Conservation (phyloP, 2,113 vertebrate genomes). For the Labeo rohita region DNA sequence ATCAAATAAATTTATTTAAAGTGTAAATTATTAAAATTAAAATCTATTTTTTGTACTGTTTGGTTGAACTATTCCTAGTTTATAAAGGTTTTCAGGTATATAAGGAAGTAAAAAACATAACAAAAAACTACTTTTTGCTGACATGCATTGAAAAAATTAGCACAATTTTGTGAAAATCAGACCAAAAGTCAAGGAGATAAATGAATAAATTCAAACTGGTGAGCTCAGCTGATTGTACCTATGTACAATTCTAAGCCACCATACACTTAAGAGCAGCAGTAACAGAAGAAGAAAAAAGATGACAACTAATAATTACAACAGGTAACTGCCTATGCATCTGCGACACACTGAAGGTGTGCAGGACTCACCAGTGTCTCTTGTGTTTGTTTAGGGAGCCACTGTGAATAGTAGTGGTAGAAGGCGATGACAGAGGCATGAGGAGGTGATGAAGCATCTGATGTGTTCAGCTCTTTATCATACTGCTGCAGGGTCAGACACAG, state of each 20-base stretch:
- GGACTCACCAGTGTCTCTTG: constrained; percentile 78
- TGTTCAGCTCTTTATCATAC: constrained; percentile 83
- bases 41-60: background rate
- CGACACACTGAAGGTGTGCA: background rate
- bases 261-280: background rate
- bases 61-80: background rate
- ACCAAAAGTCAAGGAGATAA: too few species aligned
- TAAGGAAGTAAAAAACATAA: background rate
- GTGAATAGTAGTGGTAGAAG: constrained; percentile 85
- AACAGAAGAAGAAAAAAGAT: background rate
- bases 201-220: too few species aligned
- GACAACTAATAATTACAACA: background rate
- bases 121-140: too few species aligned
- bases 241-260: background rate
- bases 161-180: background rate
- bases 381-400: constrained; percentile 84
- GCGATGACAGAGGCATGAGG: constrained; percentile 66
- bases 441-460: constrained; percentile 55
- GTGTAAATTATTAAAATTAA: too few species aligned
- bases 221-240: background rate
- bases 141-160: too few species aligned
- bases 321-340: background rate
- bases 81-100: background rate
- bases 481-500: constrained; percentile 88
- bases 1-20: background rate